Conservation (phyloP, 2,888 invertebrate species). For the Plebejus argus region DNA sequence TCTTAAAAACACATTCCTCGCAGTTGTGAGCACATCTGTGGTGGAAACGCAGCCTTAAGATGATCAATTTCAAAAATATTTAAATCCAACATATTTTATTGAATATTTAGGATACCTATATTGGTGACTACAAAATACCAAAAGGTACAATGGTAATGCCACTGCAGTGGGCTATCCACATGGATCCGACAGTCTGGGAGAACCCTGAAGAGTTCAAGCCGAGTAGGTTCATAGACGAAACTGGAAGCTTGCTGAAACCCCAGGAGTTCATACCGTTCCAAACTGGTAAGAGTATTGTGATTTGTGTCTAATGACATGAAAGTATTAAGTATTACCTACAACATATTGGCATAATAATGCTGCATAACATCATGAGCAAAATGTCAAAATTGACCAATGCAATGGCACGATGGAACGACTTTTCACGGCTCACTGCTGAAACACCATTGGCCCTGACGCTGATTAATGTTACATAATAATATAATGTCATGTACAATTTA, state of each 20-base stretch:
- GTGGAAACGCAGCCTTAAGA: too few relatives aligned
- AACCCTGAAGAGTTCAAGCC: slow-evolving; percentile 86
- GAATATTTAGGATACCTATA: slow-evolving; percentile 71
- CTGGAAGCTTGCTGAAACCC: slow-evolving; percentile 83
- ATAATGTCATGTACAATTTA: too few relatives aligned
- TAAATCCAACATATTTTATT: not conserved
- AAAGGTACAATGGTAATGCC: slow-evolving; percentile 88
- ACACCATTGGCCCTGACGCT: too few relatives aligned
- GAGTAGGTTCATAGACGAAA: slow-evolving; percentile 83
- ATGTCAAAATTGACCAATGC: too few relatives aligned
- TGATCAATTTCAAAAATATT: too few relatives aligned
- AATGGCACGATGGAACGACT: too few relatives aligned
- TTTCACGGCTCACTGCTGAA: too few relatives aligned
- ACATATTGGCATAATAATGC: too few relatives aligned
- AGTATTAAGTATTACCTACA: not conserved
- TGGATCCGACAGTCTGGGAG: slow-evolving; percentile 84
- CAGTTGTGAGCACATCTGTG: too few relatives aligned
- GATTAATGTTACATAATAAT: too few relatives aligned
- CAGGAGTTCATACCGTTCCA: slow-evolving; percentile 91
- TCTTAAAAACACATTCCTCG: too few relatives aligned
- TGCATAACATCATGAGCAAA: too few relatives aligned
- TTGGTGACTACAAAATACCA: slow-evolving; percentile 84
- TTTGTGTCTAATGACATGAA: not conserved
- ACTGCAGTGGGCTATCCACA: slow-evolving; percentile 90
- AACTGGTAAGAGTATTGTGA: slow-evolving; percentile 82